Conservation (phyloP, 2,113 vertebrate species). For the Oxygymnocypris stewartii region DNA sequence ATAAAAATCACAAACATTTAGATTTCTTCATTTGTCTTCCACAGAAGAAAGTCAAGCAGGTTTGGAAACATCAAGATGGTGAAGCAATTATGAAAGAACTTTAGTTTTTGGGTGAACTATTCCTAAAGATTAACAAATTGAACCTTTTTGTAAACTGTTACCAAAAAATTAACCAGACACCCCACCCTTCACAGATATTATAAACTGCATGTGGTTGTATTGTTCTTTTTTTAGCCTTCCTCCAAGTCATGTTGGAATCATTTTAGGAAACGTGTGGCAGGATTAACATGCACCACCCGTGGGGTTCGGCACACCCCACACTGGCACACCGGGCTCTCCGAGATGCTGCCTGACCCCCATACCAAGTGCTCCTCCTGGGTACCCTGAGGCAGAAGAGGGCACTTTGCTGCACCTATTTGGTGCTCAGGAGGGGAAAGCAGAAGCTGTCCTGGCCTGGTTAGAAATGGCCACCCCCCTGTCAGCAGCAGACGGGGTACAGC, state of each 20-base stretch:
- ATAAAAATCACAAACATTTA: too few species aligned
- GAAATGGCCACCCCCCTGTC: constrained; percentile 83
- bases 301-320: constrained; percentile 84
- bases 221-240: neutral
- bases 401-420: constrained; percentile 74
- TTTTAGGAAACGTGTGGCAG: constrained; percentile 74
- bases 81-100: neutral
- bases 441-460: constrained; percentile 81
- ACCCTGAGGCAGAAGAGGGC: constrained; percentile 77
- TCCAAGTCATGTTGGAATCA: constrained; percentile 57
- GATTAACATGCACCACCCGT: constrained; percentile 76
- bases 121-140: neutral
- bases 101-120: neutral
- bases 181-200: neutral
- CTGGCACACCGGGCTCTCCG: constrained; percentile 75
- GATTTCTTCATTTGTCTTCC: neutral
- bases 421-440: constrained; percentile 78
- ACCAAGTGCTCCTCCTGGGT: constrained; percentile 66
- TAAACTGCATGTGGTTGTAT: neutral
- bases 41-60: neutral
- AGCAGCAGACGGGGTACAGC: constrained; percentile 79
- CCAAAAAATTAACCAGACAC: neutral
- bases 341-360: constrained; percentile 66
- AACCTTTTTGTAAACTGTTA: neutral
- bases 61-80: neutral